Base-by-base conservation (phyloP, 92 coral and sea anemone species). In the Umimayanthus chanpuru region DNA sequence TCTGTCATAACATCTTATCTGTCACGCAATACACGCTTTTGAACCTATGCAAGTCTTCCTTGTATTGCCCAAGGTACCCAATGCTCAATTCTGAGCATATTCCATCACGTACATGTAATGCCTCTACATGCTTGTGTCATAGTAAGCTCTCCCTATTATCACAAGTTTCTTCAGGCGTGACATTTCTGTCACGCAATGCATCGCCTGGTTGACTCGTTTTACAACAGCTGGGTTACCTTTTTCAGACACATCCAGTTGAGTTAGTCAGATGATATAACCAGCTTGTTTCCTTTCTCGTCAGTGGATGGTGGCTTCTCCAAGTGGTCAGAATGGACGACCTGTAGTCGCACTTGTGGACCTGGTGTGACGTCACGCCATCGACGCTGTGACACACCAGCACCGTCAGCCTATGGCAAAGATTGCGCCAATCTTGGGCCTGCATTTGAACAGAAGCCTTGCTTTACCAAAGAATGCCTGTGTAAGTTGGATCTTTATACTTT, bases 361-460 rank as follows among this genome's bases (percentile, higher is more conserved):
- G 99, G 99, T 32, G 96, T 97, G 77, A 93, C 98, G 36, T 95
- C 99, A 15, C 93, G 99, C 21, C 99, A 97, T 77, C 93, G 99
- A 72, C 89, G 92, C 1, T 97, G 99, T 55, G 93, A 95, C 88
- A 88, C 90, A 14, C 99, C 99, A 20, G 67, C 90, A 11, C 99
- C 99, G 15, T 89, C 99, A 44, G 92, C 96, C 6, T 94, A 95
- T 72, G 98, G 99, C 11, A 94, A 93, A 38, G 99, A 95, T 87
- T 97, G 99, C 89, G 90, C 99, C 9, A 94, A 92, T 91, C 88
- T 92, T 36, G 99, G 99, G 81, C 95, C 95, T 25, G 96, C 97
- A 41, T 97, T 97, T 91, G 97, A 97, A 71, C 99, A 97, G 89
- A 92, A 88, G 77, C 91, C 97, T 16, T 97, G 99, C 81, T 67